Percentiles rank a stretch among this genome's conserved stretches.
These are phyloP conservation scores for Dipodomys merriami DNA, from an alignment of 2,113 vertebrate species.

Conservation along the genomic window DNA sequence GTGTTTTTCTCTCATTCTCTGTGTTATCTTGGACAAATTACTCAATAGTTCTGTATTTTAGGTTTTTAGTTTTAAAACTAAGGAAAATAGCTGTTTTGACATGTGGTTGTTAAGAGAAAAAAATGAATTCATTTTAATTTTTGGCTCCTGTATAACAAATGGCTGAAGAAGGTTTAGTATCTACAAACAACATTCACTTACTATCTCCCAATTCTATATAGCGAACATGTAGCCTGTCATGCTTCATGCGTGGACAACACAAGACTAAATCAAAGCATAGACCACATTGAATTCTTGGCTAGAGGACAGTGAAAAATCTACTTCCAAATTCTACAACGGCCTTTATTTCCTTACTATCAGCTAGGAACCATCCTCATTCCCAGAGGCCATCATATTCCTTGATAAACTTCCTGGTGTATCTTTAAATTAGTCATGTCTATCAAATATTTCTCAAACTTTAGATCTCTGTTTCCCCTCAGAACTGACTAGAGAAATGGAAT, in stretches of 20 bases:
- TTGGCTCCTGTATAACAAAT: neutral
- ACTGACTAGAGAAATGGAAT: neutral
- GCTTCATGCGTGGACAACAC: neutral
- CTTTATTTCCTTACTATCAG: neutral
- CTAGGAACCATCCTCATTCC: neutral
- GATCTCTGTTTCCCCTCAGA: neutral
- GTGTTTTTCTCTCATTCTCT: neutral
- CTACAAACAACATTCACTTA: neutral
- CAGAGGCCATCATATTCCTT: neutral
- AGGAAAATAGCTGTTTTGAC: neutral
- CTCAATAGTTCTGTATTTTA: neutral
- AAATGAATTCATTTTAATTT: neutral
- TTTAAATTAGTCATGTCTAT: neutral
- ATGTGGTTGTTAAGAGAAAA: neutral
- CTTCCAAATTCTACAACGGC: neutral
- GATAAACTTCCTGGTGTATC: rapidly evolving
- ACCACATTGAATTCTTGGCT: neutral
- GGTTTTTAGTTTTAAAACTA: neutral
- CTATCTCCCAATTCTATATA: neutral
- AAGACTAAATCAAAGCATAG: neutral
- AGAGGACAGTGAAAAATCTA: neutral
- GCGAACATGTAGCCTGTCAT: too few relatives aligned
- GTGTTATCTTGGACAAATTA: neutral
- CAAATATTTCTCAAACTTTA: neutral
- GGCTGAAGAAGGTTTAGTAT: neutral